These are phyloP conservation scores for Teinopalpus imperialis DNA, from an alignment of 2,888 invertebrate species.

Conservation along the genomic window DNA sequence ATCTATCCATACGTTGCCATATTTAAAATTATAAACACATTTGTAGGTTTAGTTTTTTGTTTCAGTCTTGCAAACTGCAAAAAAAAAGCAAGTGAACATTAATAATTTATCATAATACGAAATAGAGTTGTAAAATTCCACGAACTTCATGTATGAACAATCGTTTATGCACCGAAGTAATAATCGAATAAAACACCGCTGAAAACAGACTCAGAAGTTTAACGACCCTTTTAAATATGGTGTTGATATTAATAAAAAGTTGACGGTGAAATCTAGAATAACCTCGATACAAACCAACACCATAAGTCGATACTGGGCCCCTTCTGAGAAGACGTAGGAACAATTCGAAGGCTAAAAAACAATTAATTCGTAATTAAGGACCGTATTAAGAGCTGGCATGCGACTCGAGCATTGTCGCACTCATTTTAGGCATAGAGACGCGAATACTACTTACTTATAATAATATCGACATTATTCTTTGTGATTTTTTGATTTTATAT, in stretches of 20 bases:
- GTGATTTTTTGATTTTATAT: conserved; percentile 5
- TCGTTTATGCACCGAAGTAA: conserved; percentile 15
- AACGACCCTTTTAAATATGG: conserved; percentile 33
- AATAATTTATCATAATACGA: conserved; percentile 15
- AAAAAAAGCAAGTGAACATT: too few relatives aligned
- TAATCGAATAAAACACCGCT: conserved; percentile 23
- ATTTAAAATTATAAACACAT: too few relatives aligned
- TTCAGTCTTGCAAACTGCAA: too few relatives aligned
- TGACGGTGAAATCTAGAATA: conserved; percentile 46
- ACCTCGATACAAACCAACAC: conserved; percentile 35
- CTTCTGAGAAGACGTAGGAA: conserved; percentile 61
- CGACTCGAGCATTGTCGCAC: conserved; percentile 48
- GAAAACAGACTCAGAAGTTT: conserved; percentile 29
- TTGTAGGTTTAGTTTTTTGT: too few relatives aligned
- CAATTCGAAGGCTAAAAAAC: conserved; percentile 70
- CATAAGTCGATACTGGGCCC: conserved; percentile 35
- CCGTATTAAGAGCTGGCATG: conserved; percentile 65
- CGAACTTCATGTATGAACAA: conserved; percentile 23
- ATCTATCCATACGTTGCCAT: too few relatives aligned
- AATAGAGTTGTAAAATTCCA: conserved; percentile 26
- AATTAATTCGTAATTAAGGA: conserved; percentile 78
- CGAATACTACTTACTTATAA: conserved; percentile 27
- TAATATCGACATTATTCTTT: conserved; percentile 31
- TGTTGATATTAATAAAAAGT: conserved; percentile 37
- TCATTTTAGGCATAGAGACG: conserved; percentile 59